These are phyloP conservation scores for Stichopus horrens DNA, from an alignment of 53 echinoderm and acorn worm species.

Conservation along the genomic window DNA sequence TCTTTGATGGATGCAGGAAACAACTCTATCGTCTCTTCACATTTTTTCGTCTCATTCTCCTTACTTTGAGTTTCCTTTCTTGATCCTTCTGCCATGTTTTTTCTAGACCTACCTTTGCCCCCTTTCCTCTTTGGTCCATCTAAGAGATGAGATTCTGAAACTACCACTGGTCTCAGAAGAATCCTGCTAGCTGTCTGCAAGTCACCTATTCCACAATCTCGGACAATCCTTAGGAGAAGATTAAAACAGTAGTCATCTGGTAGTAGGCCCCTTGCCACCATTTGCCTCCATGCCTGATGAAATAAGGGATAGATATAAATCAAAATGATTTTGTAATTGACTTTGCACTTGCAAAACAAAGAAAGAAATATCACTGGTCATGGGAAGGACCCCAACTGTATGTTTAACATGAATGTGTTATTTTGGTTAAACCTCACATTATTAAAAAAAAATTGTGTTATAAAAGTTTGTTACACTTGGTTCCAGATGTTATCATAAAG, in stretches of 20 bases:
- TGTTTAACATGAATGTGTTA: too few species aligned
- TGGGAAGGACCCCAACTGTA: too few species aligned
- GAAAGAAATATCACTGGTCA: too few species aligned
- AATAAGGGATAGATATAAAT: not conserved
- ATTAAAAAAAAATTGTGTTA: too few species aligned
- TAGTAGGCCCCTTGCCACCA: slow-evolving; percentile 62
- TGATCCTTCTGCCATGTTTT: not conserved
- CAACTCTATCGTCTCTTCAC: slow-evolving; percentile 21
- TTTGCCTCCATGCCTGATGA: slow-evolving; percentile 78
- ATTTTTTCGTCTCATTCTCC: not conserved
- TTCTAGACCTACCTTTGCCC: not conserved
- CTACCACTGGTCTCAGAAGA: slow-evolving; percentile 55
- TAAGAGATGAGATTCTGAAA: slow-evolving; percentile 7
- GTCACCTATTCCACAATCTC: slow-evolving; percentile 91
- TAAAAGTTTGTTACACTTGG: too few species aligned
- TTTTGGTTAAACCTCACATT: too few species aligned
- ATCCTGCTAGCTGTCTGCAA: slow-evolving; percentile 69
- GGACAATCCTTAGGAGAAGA: slow-evolving; percentile 75
- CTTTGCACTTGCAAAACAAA: too few species aligned
- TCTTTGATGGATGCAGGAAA: slow-evolving; percentile 12
- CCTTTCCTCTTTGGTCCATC: not conserved
- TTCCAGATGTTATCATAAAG: too few species aligned
- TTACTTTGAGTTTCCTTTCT: not conserved
- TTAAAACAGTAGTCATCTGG: slow-evolving; percentile 77
- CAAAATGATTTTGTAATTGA: too few species aligned